Conservation (phyloP, 2,797 vertebrate species). For the Ciconia nigra region DNA sequence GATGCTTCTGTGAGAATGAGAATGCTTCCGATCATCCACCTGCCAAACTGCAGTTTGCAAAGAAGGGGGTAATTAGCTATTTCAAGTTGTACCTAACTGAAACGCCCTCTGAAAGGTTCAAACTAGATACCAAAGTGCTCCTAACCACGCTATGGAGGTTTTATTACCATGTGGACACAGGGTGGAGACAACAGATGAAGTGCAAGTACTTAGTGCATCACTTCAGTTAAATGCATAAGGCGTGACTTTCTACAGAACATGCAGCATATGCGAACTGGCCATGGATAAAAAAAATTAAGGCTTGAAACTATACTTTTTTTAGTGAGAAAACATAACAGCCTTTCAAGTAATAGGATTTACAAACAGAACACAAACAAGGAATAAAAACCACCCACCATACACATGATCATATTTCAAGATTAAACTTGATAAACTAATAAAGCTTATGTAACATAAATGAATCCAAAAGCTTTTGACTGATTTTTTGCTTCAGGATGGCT, state of each 20-base stretch:
- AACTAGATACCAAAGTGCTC: background rate
- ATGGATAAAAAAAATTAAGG: background rate
- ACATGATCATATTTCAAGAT: background rate
- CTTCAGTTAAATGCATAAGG: background rate
- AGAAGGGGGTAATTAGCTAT: background rate
- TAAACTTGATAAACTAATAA: background rate
- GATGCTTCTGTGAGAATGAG: background rate
- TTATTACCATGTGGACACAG: background rate
- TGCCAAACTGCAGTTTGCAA: background rate
- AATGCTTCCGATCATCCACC: background rate
- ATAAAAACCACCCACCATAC: background rate
- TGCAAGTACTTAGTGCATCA: background rate
- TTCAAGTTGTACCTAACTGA: background rate
- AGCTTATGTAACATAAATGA: background rate
- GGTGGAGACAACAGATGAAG: background rate
- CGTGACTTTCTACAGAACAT: background rate
- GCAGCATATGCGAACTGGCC: fast-evolving
- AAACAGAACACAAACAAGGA: background rate
- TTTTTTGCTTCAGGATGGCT: background rate
- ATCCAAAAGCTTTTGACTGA: background rate
- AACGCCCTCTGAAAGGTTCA: background rate
- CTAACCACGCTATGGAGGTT: fast-evolving
- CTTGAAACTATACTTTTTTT: background rate
- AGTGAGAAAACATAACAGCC: background rate
- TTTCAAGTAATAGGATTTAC: background rate